A percentile compares a stretch with the other conserved stretches of the same genome.
Conservation (phyloP, 1,140 invertebrate genomes). For the Polypedilum pembai region DNA sequence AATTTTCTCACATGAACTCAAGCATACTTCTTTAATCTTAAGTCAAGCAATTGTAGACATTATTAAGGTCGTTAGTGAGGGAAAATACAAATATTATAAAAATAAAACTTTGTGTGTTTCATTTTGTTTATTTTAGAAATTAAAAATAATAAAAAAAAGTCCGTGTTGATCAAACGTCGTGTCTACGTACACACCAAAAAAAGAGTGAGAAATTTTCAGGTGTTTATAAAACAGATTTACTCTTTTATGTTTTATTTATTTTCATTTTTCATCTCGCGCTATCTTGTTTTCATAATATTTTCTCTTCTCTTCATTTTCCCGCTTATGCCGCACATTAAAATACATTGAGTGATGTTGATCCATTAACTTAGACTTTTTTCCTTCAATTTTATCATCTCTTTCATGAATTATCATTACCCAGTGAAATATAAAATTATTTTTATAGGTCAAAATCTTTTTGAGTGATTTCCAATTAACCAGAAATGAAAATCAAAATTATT, state of each 20-base stretch:
- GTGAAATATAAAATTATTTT: no score
- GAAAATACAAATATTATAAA: neutral
- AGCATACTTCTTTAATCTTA: neutral
- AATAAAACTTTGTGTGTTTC: neutral
- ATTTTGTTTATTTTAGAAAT: neutral
- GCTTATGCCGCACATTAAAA: constrained; percentile 16
- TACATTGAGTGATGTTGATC: constrained; percentile 11
- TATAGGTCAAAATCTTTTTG: no score
- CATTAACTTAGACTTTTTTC: neutral
- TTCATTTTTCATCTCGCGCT: neutral
- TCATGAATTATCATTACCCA: no score
- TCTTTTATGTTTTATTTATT: constrained; percentile 19
- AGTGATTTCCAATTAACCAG: no score
- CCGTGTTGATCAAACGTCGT: neutral
- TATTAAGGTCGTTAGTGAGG: neutral
- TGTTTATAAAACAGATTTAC: neutral
- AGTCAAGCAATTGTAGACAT: constrained; percentile 1
- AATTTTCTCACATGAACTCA: neutral
- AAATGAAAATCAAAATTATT: no score
- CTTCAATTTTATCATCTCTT: no score
- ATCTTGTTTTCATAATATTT: neutral
- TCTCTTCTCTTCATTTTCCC: constrained; percentile 7
- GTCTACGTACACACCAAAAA: neutral
- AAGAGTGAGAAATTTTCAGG: constrained; percentile 12
- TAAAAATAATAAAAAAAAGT: neutral